Evolutionary conservation across 2,888 invertebrate species (phyloP), one percentile per base, ranked within the genome.

Genomic region (Epicampocera succincta): DNA sequence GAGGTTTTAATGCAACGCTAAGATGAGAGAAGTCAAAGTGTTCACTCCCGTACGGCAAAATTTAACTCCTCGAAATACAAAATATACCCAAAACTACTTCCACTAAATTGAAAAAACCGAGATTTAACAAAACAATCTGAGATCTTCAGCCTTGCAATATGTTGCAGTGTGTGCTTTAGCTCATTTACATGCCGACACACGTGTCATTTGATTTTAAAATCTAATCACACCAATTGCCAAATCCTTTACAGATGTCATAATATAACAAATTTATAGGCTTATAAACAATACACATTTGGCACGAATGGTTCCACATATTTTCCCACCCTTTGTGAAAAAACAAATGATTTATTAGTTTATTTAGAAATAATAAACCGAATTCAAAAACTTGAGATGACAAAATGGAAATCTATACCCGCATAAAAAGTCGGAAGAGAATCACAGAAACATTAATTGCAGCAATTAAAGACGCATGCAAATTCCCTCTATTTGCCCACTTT

Each of bases 211-310:
- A 75, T 65, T 82, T 78, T 71, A 78, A 78, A 82, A 66, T 71
- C 66, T 60, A 82, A 82, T 78, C 60, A 60, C 48, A 78, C 61
- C 58, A 69, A 78, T 75, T 78, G 71, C 78, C 44, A 78, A 82
- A 82, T 78, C 82, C 82, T 78, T 82, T 82, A 66, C 61, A 78
- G 60, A 78, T 78, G 82, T 82, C 82, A 82, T 75, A 82, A 82
- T 82, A 82, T 12, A 75, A 21, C 56, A 74, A 74, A 82, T 82
- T 82, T 82, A 82, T 82, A 48, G 74, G 66, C 66, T 82, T 71
- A 73, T 25, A 61, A 73, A 69, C 38, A 58, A 48, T 19, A 58
- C 42, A 54, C 21, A 52, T 12, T 0, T 19, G 38, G 25, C 25
- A 52, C 77, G 56, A 73, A 77, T 81, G 81, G 56, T 77, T 69